Percentiles rank a stretch among this genome's conserved stretches.
Conservation (phyloP, 2,888 invertebrate species). For the Aphodius granarius region DNA sequence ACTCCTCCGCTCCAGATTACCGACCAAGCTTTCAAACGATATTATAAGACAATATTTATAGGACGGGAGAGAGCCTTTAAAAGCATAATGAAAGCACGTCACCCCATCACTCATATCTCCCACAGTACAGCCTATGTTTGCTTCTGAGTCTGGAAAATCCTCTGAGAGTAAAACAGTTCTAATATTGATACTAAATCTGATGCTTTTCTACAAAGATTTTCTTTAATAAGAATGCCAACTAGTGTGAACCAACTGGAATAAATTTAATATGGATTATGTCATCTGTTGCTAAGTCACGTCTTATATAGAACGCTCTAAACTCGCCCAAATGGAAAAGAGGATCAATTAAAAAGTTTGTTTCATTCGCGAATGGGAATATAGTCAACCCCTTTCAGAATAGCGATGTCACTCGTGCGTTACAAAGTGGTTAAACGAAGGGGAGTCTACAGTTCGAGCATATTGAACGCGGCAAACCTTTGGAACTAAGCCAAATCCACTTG, state of each 20-base stretch:
- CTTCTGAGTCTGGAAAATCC: constrained; percentile 1
- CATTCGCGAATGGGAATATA: not conserved
- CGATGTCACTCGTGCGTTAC: not conserved
- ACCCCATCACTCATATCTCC: constrained; percentile 19
- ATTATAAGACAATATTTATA: constrained; percentile 51
- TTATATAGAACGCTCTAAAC: not conserved
- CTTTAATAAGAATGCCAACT: too few relatives aligned
- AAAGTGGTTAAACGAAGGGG: not conserved
- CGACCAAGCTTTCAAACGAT: constrained; percentile 42
- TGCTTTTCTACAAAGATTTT: too few relatives aligned
- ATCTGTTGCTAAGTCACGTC: not conserved
- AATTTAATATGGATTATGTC: not conserved
- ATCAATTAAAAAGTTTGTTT: not conserved
- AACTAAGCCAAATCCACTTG: not conserved
- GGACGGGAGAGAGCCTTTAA: constrained; percentile 47
- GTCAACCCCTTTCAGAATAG: not conserved
- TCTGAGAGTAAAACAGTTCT: not conserved
- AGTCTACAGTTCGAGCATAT: not conserved
- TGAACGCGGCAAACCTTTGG: not conserved
- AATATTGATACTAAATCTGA: not conserved
- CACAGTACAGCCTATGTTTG: constrained; percentile 1
- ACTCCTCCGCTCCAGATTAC: constrained; percentile 21
- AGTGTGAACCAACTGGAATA: not conserved
- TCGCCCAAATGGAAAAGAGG: not conserved
- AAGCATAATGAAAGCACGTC: constrained; percentile 46